phyloP scores from a whole-genome alignment of 2,888 invertebrate species.

The Brassicogethes aeneus region DNA sequence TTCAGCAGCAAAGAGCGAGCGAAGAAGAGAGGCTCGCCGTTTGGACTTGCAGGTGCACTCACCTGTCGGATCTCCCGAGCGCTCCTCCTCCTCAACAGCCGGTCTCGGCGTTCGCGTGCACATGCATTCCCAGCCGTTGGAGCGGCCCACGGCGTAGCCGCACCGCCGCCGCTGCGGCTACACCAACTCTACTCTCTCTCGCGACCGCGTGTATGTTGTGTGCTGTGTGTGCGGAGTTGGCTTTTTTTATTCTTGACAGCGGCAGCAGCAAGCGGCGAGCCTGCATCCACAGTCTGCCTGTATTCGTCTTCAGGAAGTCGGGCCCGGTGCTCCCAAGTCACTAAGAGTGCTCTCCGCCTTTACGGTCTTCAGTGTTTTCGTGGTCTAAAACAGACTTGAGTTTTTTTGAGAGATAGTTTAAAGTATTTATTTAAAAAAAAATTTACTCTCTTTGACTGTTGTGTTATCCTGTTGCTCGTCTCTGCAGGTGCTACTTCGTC shows the following conservation, averaged over 20 bases:
- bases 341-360: too few relatives aligned
- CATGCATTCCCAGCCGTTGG: not conserved
- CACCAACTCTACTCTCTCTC: not conserved
- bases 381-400: too few relatives aligned
- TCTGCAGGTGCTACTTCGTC: too few relatives aligned
- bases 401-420: too few relatives aligned
- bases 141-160: not conserved
- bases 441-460: too few relatives aligned
- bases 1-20: too few relatives aligned
- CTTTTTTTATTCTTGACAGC: not conserved
- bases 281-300: too few relatives aligned
- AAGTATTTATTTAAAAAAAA: too few relatives aligned
- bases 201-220: not conserved
- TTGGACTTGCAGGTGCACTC: slow-evolving; percentile 12
- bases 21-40: slow-evolving; percentile 7
- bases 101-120: not conserved
- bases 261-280: not conserved
- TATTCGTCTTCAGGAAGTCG: not conserved
- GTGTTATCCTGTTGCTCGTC: too few relatives aligned
- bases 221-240: not conserved
- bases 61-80: slow-evolving; percentile 9
- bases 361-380: too few relatives aligned
- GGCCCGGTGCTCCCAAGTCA: not conserved
- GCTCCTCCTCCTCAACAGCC: too few relatives aligned
- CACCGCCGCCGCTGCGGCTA: not conserved